Base-by-base conservation (phyloP, 2,797 vertebrate species). In the Helicolenus hilgendorfi region DNA sequence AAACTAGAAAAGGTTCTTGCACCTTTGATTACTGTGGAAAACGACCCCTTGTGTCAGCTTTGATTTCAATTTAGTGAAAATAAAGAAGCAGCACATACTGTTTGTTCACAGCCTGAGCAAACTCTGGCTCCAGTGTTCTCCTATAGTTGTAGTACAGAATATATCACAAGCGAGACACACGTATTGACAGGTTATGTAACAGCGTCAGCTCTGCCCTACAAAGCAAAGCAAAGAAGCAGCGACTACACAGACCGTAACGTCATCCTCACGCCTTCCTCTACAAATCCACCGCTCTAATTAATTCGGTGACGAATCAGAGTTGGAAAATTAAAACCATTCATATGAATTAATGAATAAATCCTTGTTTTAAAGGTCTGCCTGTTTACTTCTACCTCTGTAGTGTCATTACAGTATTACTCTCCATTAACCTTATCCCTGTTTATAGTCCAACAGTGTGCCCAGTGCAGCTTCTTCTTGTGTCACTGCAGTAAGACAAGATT, bases 181-280 rank as follows among this genome's bases (percentile, higher is more conserved):
- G 84, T 92, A 89, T 93, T 90, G 82, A 72, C 74, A 67, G 77
- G 70, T 90, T 88, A 73, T 76, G 72, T 89, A 92, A 95, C 59
- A 10, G 15, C 77, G 88, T 85, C 83, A 31, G 35, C 45, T 56
- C 35, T 33, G 62, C 58, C 41, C 24, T 5, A n/a, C 53, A 55
- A 53, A 76, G 53, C 53, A 45, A 53, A 78, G 53, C 72, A 72
- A 72, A 80, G 63, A 31, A 10, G 59, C 64, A 13, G 20, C 0
- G 18, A 45, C 35, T 33, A 3, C 4, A 11, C 58, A 41, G 31
- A 56, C 71, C 9, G 29, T 35, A 53, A 88, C 60, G 74, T 27
- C 22, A 24, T 68, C 62, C 22, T 38, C 68, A 38, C 18, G 22
- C 35, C 9, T 53, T 11, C 8, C 6, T 53, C 84, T 72, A 26